A percentile compares a stretch with the other conserved stretches of the same genome.
These are phyloP conservation scores for Drosophila silvestris DNA, from an alignment of 2,888 invertebrate species.

Conservation along the genomic window DNA sequence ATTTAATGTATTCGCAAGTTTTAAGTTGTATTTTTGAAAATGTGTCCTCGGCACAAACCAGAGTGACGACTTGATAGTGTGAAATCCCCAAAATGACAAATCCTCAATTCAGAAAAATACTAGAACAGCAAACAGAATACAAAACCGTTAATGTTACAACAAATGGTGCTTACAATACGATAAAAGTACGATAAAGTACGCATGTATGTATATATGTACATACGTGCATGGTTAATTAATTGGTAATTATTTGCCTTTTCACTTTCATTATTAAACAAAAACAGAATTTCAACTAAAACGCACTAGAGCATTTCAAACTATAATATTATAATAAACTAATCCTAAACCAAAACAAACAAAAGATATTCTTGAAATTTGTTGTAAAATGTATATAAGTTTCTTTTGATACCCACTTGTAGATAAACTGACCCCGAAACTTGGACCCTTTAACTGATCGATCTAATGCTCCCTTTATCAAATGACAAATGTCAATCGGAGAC, in stretches of 20 bases:
- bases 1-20: slow-evolving; percentile 15
- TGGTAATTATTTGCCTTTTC: slow-evolving; percentile 70
- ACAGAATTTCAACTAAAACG: slow-evolving; percentile 69
- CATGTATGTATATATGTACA: slow-evolving; percentile 37
- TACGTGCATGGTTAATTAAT: slow-evolving; percentile 44
- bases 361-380: slow-evolving; percentile 29
- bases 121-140: slow-evolving; percentile 54
- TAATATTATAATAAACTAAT: slow-evolving; percentile 36
- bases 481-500: slow-evolving; percentile 10
- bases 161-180: slow-evolving; percentile 31
- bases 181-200: slow-evolving; percentile 24
- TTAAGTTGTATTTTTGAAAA: slow-evolving; percentile 7
- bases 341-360: slow-evolving; percentile 30
- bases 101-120: slow-evolving; percentile 30
- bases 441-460: slow-evolving; percentile 5
- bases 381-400: slow-evolving; percentile 18
- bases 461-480: slow-evolving; percentile 7
- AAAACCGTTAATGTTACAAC: slow-evolving; percentile 35
- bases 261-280: slow-evolving; percentile 61
- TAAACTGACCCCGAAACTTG: slow-evolving; percentile 25
- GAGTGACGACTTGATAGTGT: slow-evolving; percentile 71
- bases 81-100: slow-evolving; percentile 46
- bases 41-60: slow-evolving; percentile 58
- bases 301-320: slow-evolving; percentile 65
- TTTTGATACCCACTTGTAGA: slow-evolving; percentile 19